These are phyloP conservation scores for Polyploca ridens DNA, from an alignment of 2,888 invertebrate species.

Conservation along the genomic window DNA sequence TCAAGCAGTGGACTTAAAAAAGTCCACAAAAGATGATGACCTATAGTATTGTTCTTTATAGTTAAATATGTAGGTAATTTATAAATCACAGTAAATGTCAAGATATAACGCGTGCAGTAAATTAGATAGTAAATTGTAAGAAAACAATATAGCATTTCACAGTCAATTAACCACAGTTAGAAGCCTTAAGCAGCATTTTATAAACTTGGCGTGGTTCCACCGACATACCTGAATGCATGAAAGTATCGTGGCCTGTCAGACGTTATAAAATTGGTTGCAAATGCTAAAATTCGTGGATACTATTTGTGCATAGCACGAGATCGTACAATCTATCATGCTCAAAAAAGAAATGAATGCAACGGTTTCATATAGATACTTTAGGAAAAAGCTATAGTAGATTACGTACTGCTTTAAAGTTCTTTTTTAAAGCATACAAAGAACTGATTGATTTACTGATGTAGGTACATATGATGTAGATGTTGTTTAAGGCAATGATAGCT, in stretches of 20 bases:
- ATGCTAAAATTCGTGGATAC: background rate
- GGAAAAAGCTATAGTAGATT: background rate
- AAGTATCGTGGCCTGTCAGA: background rate
- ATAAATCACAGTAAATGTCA: background rate
- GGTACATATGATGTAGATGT: no score
- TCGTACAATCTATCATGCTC: constrained; percentile 8
- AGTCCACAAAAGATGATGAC: no score
- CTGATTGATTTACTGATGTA: no score
- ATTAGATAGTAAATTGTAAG: background rate
- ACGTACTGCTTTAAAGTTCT: no score
- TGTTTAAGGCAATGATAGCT: no score
- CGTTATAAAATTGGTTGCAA: background rate
- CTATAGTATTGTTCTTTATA: no score
- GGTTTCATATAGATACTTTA: background rate
- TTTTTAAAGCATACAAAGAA: no score
- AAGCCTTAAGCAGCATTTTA: background rate
- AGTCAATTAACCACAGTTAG: constrained; percentile 7
- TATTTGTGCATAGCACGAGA: constrained; percentile 12
- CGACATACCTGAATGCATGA: constrained; percentile 3
- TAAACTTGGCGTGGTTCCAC: constrained; percentile 9
- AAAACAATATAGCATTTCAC: constrained; percentile 7
- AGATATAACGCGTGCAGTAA: constrained; percentile 4
- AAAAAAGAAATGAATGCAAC: background rate
- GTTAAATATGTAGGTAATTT: no score
- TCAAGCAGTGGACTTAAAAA: no score